Conservation (phyloP, 2,888 invertebrate genomes). For the Oxyteleia sp. region DNA sequence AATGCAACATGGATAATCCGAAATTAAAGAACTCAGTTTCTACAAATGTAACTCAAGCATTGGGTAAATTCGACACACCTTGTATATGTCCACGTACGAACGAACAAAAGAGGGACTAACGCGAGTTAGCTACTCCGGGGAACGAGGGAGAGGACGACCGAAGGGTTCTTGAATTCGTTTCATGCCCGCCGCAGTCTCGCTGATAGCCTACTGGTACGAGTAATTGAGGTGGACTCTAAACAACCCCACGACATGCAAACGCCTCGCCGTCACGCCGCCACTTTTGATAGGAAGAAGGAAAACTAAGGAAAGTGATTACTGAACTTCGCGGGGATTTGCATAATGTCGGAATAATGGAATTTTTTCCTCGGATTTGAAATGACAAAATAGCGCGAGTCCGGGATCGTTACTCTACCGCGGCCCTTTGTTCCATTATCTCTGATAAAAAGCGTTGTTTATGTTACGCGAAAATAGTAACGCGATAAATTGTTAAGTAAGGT, state of each 20-base stretch:
- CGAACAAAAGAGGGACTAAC: conserved; percentile 3
- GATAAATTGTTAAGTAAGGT: conserved; percentile 37
- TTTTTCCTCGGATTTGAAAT: conserved; percentile 39
- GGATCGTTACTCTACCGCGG: conserved; percentile 17
- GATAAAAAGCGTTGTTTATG: conserved; percentile 38
- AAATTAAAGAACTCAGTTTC: too few relatives aligned
- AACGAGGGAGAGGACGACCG: conserved; percentile 44
- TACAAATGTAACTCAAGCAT: too few relatives aligned
- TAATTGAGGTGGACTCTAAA: conserved; percentile 83
- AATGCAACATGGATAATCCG: too few relatives aligned
- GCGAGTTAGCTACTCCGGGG: conserved; percentile 23
- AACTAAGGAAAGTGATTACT: conserved; percentile 60
- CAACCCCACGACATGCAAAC: conserved; percentile 79
- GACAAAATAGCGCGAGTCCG: conserved; percentile 28
- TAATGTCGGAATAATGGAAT: conserved; percentile 48
- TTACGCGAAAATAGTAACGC: conserved; percentile 9
- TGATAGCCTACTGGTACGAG: conserved; percentile 82
- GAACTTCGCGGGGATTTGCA: conserved; percentile 49
- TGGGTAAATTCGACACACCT: conserved; percentile 11
- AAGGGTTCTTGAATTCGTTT: conserved; percentile 72
- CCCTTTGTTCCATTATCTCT: conserved; percentile 25
- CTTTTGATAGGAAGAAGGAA: conserved; percentile 58
- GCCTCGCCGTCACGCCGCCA: conserved; percentile 63
- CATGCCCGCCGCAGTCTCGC: conserved; percentile 75
- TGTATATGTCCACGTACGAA: conserved; percentile 7